Evolutionary conservation across 2,888 invertebrate genomes (phyloP).

Genomic region (Augiades crinisus): DNA sequence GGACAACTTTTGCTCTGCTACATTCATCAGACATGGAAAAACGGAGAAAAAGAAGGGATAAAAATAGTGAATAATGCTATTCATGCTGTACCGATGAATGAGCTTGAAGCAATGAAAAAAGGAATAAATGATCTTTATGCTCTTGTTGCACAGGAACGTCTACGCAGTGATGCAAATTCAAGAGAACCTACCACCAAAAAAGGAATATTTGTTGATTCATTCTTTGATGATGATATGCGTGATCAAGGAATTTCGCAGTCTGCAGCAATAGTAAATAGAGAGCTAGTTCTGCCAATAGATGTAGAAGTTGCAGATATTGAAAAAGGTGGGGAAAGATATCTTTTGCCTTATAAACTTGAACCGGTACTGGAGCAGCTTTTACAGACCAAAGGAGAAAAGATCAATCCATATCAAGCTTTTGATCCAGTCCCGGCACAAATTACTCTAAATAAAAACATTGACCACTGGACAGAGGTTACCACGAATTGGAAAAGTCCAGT

Average conservation of each 20-base stretch:
- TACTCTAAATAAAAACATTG: neutral
- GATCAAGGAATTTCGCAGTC: conserved; percentile 1
- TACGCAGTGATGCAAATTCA: conserved; percentile 1
- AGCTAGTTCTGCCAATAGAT: neutral
- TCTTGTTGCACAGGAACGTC: neutral
- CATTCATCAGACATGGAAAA: conserved; percentile 1
- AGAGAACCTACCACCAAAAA: conserved; percentile 3
- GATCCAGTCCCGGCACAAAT: conserved; percentile 1
- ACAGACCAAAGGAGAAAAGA: conserved; percentile 1
- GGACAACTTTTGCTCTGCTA: conserved; percentile 4
- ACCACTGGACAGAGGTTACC: neutral
- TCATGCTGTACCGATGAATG: neutral
- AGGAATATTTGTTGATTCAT: neutral
- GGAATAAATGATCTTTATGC: conserved; percentile 3
- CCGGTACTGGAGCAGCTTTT: conserved; percentile 1
- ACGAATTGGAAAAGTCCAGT: conserved; percentile 1
- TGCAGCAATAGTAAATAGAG: neutral
- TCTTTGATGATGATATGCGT: neutral
- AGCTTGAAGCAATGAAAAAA: conserved; percentile 1
- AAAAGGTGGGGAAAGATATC: neutral
- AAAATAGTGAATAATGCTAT: conserved; percentile 3
- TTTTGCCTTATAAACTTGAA: neutral
- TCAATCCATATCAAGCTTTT: conserved; percentile 1
- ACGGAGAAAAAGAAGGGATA: neutral
- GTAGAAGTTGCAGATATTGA: neutral